phyloP scores from a whole-genome alignment of 2,797 vertebrate species.

The Rachycentron canadum region DNA sequence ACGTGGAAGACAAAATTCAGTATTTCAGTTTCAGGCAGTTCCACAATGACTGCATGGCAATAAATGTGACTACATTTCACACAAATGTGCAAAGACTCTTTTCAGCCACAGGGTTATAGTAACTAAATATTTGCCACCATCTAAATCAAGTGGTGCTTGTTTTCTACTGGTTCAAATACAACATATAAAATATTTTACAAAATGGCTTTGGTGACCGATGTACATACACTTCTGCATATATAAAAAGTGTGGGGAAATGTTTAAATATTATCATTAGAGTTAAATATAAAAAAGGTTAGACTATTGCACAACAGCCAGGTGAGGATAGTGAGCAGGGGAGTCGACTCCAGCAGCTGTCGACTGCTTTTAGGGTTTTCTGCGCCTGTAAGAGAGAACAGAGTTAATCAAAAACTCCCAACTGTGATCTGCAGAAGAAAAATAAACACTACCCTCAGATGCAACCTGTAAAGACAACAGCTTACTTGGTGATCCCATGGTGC shows the following conservation, averaged over 20 bases:
- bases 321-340: conserved; percentile 44
- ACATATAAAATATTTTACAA: conserved; percentile 70
- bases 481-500: conserved; percentile 94
- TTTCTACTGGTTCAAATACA: conserved; percentile 48
- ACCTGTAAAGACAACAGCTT: conserved; percentile 57
- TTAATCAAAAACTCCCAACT: neutral
- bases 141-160: conserved; percentile 28
- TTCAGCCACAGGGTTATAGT: conserved; percentile 23
- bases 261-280: conserved; percentile 74
- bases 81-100: conserved; percentile 47
- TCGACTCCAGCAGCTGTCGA: conserved; percentile 36
- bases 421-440: neutral
- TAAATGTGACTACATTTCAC: conserved; percentile 24
- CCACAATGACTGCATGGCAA: conserved; percentile 29
- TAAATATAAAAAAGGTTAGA: conserved; percentile 74
- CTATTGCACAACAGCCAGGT: conserved; percentile 83
- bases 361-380: conserved; percentile 91
- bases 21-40: conserved; percentile 3
- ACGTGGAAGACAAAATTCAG: neutral
- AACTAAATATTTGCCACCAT: conserved; percentile 9
- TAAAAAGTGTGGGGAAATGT: conserved; percentile 64
- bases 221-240: conserved; percentile 64
- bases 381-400: conserved; percentile 79
- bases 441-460: neutral
- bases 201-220: conserved; percentile 75